A percentile compares a stretch with the other conserved stretches of the same genome.
Conservation (phyloP, 2,113 vertebrate species). For the Notechis scutatus region DNA sequence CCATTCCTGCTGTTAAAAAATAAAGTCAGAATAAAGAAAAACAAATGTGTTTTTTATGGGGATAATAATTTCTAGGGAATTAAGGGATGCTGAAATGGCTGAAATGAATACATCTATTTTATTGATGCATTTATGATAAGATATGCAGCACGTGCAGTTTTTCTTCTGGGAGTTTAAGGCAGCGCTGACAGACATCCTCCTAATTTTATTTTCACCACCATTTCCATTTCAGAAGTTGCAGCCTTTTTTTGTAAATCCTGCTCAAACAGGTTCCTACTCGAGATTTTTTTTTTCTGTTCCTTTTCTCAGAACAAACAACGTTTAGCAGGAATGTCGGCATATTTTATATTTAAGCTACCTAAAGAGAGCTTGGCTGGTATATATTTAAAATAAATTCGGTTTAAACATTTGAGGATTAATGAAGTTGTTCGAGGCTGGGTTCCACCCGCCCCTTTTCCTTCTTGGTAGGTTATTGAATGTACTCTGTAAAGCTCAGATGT, state of each 20-base stretch:
- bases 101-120: neutral
- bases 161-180: neutral
- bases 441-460: neutral
- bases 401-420: conserved; percentile 61
- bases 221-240: neutral
- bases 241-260: conserved; percentile 12
- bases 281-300: conserved; percentile 12
- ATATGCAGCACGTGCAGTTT: neutral
- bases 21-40: neutral
- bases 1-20: neutral
- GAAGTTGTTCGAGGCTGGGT: conserved; percentile 56
- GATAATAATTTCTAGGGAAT: neutral
- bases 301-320: conserved; percentile 21
- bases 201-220: neutral
- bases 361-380: conserved; percentile 64
- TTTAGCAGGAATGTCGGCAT: conserved; percentile 53
- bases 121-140: neutral
- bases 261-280: neutral
- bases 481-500: conserved; percentile 63
- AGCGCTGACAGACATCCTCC: neutral
- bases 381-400: conserved; percentile 61
- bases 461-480: conserved; percentile 65
- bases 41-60: neutral
- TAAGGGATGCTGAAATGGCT: neutral
- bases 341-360: conserved; percentile 55